Percentiles rank a stretch among this genome's conserved stretches.
These are phyloP conservation scores for Pollenia griseotomentosa DNA, from an alignment of 2,888 invertebrate species.

Conservation along the genomic window DNA sequence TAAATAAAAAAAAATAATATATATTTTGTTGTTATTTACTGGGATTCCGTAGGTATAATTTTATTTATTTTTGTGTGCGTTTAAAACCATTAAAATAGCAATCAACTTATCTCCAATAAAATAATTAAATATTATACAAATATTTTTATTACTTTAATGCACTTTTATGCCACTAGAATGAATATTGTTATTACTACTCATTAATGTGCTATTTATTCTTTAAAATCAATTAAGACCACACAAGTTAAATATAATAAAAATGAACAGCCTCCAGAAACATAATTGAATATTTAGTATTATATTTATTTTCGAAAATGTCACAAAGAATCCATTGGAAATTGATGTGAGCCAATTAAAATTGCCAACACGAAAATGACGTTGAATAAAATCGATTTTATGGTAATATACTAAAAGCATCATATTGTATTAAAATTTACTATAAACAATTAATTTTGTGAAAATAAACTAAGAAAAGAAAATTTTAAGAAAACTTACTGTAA, in stretches of 20 bases:
- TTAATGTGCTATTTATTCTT: constrained; percentile 8
- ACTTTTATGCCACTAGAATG: constrained; percentile 14
- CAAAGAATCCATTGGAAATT: no score
- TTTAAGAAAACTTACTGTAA: no score
- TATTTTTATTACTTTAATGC: constrained; percentile 29
- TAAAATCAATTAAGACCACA: constrained; percentile 23
- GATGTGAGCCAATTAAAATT: no score
- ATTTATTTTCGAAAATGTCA: background rate
- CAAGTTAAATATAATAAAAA: background rate
- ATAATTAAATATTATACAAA: constrained; percentile 51
- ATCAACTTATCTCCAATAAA: constrained; percentile 57
- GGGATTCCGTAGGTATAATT: background rate
- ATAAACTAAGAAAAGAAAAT: no score
- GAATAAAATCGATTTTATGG: no score
- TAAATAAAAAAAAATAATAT: no score
- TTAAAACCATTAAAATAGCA: constrained; percentile 54
- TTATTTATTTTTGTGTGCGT: constrained; percentile 1
- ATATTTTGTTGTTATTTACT: no score
- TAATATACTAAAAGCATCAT: no score
- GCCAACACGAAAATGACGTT: no score
- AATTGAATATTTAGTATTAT: background rate
- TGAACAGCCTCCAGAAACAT: background rate
- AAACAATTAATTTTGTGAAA: no score
- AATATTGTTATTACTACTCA: constrained; percentile 19
- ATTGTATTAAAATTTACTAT: no score